Conservation (phyloP, 2,888 invertebrate genomes). For the Allophyes oxyacanthae region DNA sequence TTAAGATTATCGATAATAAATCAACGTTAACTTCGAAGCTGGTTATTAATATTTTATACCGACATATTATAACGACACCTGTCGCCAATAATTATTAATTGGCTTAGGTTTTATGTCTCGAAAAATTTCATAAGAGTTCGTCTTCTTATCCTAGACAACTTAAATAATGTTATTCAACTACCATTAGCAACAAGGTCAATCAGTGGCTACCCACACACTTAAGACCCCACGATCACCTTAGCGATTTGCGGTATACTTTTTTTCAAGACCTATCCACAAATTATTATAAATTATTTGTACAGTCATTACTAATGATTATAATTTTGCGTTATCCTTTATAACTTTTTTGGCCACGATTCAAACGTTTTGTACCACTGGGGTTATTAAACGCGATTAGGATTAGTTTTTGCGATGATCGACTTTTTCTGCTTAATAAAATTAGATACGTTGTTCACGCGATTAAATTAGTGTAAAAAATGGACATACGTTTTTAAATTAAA, state of each 20-base stretch:
- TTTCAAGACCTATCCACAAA: slow-evolving; percentile 14
- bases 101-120: too few relatives aligned
- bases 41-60: too few relatives aligned
- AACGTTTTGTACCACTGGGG: slow-evolving; percentile 11
- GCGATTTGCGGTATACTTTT: slow-evolving; percentile 19
- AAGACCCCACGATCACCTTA: slow-evolving; percentile 23
- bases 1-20: too few relatives aligned
- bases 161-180: slow-evolving; percentile 10
- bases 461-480: slow-evolving; percentile 18
- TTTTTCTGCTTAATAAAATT: slow-evolving; percentile 20
- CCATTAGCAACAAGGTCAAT: slow-evolving; percentile 53
- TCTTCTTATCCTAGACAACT: background rate
- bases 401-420: slow-evolving; percentile 16
- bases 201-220: slow-evolving; percentile 28
- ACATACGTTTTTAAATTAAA: slow-evolving; percentile 5
- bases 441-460: slow-evolving; percentile 4
- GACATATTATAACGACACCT: too few relatives aligned
- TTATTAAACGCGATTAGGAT: slow-evolving; percentile 30
- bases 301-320: slow-evolving; percentile 24
- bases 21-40: too few relatives aligned
- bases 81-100: too few relatives aligned
- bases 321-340: slow-evolving; percentile 12
- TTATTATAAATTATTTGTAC: slow-evolving; percentile 9
- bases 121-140: too few relatives aligned
- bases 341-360: slow-evolving; percentile 18